Evolutionary conservation across 2,797 vertebrate genomes (phyloP).

Genomic region (Dendrocincla tyrannina): DNA sequence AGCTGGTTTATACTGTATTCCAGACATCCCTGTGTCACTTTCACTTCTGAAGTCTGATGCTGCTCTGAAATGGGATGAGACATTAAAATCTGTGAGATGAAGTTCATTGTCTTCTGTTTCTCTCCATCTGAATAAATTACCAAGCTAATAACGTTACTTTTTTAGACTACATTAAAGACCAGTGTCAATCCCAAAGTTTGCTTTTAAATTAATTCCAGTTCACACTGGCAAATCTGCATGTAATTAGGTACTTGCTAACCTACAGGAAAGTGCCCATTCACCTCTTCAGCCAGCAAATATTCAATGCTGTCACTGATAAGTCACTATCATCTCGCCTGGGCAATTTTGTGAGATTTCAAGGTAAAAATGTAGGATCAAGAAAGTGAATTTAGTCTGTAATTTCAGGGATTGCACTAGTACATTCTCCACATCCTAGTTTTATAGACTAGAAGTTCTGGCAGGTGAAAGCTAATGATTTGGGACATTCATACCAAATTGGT

Average conservation of each 20-base stretch:
- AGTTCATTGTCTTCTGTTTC: slow-evolving; percentile 27
- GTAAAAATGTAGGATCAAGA: neutral
- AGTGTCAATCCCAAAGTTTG: neutral
- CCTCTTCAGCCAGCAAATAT: neutral
- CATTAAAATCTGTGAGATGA: slow-evolving; percentile 40
- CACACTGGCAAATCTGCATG: neutral
- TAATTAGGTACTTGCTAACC: neutral
- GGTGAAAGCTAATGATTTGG: neutral
- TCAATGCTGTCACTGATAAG: neutral
- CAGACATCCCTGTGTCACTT: slow-evolving; percentile 8
- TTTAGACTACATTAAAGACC: slow-evolving; percentile 11
- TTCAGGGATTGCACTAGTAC: neutral
- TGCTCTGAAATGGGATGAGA: slow-evolving; percentile 34
- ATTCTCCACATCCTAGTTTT: neutral
- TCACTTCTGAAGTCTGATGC: neutral
- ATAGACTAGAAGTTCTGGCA: neutral
- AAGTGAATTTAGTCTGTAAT: neutral
- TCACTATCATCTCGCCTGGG: neutral
- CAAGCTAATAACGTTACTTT: neutral
- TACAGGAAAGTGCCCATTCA: neutral
- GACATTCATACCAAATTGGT: neutral
- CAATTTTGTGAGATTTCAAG: neutral
- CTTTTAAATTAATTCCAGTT: neutral
- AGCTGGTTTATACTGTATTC: slow-evolving; percentile 46
- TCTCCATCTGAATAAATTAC: slow-evolving; percentile 43